These are phyloP conservation scores for Upupa epops DNA, from an alignment of 2,113 vertebrate genomes.

Conservation along the genomic window DNA sequence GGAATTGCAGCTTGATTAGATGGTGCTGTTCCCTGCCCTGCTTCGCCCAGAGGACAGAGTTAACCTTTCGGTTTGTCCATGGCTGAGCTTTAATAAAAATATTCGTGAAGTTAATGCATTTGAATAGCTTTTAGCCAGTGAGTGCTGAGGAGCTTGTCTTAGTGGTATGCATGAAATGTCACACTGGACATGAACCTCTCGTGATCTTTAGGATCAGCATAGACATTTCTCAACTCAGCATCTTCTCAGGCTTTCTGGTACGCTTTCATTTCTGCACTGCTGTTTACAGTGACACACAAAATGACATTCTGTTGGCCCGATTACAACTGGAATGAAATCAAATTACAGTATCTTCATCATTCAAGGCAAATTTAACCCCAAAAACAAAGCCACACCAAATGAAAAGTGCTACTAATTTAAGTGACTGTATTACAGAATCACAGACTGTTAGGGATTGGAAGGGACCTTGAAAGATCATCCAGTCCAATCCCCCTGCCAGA, in stretches of 20 bases:
- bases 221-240: background rate
- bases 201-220: background rate
- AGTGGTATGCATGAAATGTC: background rate
- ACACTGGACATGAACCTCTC: background rate
- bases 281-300: background rate
- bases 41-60: background rate
- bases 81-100: slow-evolving; percentile 36
- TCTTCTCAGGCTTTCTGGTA: background rate
- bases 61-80: slow-evolving; percentile 45
- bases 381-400: background rate
- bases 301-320: background rate
- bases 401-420: background rate
- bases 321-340: background rate
- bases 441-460: too few relatives aligned
- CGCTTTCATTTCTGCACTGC: background rate
- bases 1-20: slow-evolving; percentile 1
- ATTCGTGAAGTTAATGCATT: background rate
- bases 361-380: background rate
- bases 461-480: too few relatives aligned
- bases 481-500: too few relatives aligned
- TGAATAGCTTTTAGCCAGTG: slow-evolving; percentile 22
- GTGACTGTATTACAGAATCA: background rate
- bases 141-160: background rate
- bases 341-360: background rate
- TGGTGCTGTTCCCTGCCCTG: background rate